phyloP scores from a whole-genome alignment of 2,888 invertebrate species.

The Aspidiotus rigidus region DNA sequence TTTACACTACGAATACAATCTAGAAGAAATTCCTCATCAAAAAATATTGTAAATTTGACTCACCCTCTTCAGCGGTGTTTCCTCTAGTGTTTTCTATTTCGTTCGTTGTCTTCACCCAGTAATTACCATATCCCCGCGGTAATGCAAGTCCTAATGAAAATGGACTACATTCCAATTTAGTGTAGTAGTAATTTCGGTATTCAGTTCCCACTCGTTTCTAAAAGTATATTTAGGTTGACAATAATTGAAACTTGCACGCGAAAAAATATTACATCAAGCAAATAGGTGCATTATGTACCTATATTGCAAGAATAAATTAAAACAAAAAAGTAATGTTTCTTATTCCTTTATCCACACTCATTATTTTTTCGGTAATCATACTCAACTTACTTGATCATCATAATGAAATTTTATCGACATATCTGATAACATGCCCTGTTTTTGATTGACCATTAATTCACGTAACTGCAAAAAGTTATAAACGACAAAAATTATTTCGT shows the following conservation, averaged over 20 bases:
- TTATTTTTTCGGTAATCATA: background rate
- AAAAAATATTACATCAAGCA: too few species aligned
- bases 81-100: conserved; percentile 60
- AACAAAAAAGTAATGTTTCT: too few species aligned
- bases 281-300: too few species aligned
- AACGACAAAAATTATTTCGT: background rate
- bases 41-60: conserved; percentile 1
- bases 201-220: conserved; percentile 69
- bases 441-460: conserved; percentile 60
- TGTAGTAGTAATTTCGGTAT: conserved; percentile 72
- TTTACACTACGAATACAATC: background rate
- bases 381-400: conserved; percentile 54
- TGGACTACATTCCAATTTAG: conserved; percentile 70
- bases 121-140: conserved; percentile 69
- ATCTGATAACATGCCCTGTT: conserved; percentile 55
- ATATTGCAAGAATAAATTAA: too few species aligned
- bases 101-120: conserved; percentile 65
- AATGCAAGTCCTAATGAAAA: conserved; percentile 78
- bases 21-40: background rate
- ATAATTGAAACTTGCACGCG: background rate
- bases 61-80: conserved; percentile 44
- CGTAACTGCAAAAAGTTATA: conserved; percentile 48
- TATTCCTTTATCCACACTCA: too few species aligned
- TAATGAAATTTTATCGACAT: conserved; percentile 72
- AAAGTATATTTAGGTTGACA: background rate